Base-by-base conservation (phyloP, 2,888 invertebrate species). In the Pristionchus arcanus region DNA sequence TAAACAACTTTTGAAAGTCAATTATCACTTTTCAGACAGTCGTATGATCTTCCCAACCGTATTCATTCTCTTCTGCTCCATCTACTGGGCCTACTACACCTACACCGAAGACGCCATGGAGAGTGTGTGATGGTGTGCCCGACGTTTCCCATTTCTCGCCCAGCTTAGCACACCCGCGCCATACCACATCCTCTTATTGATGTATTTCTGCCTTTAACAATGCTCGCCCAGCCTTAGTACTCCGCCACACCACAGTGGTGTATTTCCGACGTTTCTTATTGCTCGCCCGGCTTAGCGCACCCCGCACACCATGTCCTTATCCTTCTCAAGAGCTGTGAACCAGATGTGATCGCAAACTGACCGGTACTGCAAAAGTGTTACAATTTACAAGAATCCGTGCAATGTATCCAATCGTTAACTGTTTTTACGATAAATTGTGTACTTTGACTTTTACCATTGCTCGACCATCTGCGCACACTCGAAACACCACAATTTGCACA, bases 81-180 rank as follows among this genome's bases (percentile, higher is more conserved):
- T 91, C 68, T 95, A 95, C 90, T 95, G 94, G 94, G 90, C 92
- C 85, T 94, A 93, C 90, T 95, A 93, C 87, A 81, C 34, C 42
- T 81, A 19, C 81, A 89, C 81, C 0, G 83, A 89, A 7, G 83
- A 37, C 66, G 28, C 34, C 34, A n/a, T 16, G 42, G 25, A 77
- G 7, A 77, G 25, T 13, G n/a, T 42, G 42, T 77, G 31, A 42
- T 77, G 15, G 77, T 77, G 77, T 71, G 3, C 34, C 21, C n/a
- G 81, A 9, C 81, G n/a, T 28, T 81, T 53, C 49, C n/a, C 28
- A 81, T 53, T 53, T 9, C n/a, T 53, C 81, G 49, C 81, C 16
- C 49, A 9, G 25, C 42, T 49, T 37, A 21, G 11, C n/a, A 15
- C 74, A 74, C 49, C 28, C 7, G 4, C 81, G n/a, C 49, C 49